phyloP scores from a whole-genome alignment of 1,140 invertebrate genomes.

The Anthonomus grandis region DNA sequence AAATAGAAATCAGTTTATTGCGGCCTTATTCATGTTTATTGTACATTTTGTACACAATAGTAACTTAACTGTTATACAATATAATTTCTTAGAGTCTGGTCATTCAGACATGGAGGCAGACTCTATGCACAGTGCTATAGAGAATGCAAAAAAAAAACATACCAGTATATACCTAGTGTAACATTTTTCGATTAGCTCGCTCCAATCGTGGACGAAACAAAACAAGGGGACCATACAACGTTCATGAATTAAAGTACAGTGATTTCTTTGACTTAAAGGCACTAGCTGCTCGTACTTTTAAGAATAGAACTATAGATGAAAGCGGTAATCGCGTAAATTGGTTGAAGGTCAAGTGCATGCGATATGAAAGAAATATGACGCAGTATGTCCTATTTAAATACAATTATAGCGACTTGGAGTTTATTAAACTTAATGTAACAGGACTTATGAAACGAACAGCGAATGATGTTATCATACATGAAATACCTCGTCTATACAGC shows the following conservation, averaged over 20 bases:
- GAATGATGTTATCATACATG: too few species aligned
- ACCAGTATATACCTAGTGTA: constrained; percentile 1
- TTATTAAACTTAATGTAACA: too few species aligned
- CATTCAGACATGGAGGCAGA: constrained; percentile 10
- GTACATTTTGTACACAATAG: too few species aligned
- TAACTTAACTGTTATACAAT: too few species aligned
- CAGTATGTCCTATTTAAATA: too few species aligned
- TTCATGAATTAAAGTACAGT: neutral
- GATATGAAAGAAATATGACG: constrained; percentile 11
- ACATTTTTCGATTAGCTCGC: constrained; percentile 1
- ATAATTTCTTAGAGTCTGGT: too few species aligned
- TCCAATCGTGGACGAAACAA: constrained; percentile 10
- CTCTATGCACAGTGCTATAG: constrained; percentile 1
- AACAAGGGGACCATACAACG: neutral
- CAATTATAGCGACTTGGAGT: too few species aligned
- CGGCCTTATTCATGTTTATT: too few species aligned
- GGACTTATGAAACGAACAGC: too few species aligned
- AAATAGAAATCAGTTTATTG: too few species aligned
- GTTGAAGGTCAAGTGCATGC: constrained; percentile 4
- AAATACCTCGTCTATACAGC: too few species aligned
- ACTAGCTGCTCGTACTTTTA: neutral
- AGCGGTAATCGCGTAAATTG: constrained; percentile 1
- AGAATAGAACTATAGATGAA: constrained; percentile 11
- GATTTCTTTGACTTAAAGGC: constrained; percentile 8
- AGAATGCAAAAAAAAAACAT: constrained; percentile 7